Evolutionary conservation across 2,113 vertebrate genomes (phyloP), one percentile per base, ranked within the genome.

Genomic region (Ammodytes dubius): DNA sequence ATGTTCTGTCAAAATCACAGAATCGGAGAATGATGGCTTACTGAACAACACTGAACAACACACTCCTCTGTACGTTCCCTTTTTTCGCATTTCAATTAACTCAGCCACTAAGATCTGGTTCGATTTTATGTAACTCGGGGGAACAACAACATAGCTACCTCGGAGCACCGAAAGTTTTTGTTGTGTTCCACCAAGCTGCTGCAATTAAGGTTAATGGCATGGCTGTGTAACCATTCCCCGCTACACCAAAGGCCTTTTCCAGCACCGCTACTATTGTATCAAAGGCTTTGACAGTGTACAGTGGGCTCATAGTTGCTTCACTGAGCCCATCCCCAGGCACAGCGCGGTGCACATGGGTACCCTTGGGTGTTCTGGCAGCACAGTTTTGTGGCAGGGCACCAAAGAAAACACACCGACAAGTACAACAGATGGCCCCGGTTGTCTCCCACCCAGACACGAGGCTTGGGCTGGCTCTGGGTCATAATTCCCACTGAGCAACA

Each of bases 131-230:
- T 40, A 79, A 82, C 89, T 76, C 90, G 0, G 19, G 83, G 90
- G 87, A 89, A 61, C 78, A 75, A 61, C 78, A 75, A 79, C 85
- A 53, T 1, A 2, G 4, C 60, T 53, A 77, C 74, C 79, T 84
- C 81, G 3, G 60, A 77, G 85, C 37, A n/a, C 60, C 72, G 69
- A 83, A 90, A 70, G 79, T 84, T 88, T 92, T 82, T 82, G 76
- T 27, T 79, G 67, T 76, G 78, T 82, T 90, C 81, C 77, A 67
- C 82, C 83, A 58, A 86, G 90, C 83, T 70, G 74, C 80, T 87
- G 87, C 89, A 92, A 91, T 92, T 92, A 89, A 82, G 89, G 88
- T 88, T 89, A 89, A 92, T 87, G 83, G 82, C 83, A 46, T 14
- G 71, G 74, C 81, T 89, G 76, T 82, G 84, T 85, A 90, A 88